Percentiles rank a stretch among this genome's conserved stretches.
phyloP scores from a whole-genome alignment of 2,888 invertebrate genomes.

The Nipponacmea schrenckii region DNA sequence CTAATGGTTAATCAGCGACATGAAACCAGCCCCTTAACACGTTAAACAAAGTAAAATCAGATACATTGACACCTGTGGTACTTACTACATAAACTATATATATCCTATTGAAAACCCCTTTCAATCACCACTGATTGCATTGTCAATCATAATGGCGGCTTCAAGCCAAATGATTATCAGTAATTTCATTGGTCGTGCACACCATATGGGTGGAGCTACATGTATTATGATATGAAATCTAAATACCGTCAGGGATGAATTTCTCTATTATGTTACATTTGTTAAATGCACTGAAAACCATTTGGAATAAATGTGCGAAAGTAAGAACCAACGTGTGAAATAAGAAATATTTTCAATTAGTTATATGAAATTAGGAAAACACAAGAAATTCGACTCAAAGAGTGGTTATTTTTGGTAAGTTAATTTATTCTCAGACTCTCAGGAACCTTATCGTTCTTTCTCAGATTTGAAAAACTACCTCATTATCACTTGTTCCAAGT shows the following conservation, averaged over 20 bases:
- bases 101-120: neutral
- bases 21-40: neutral
- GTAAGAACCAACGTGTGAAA: neutral
- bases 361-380: no score
- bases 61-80: neutral
- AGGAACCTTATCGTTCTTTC: no score
- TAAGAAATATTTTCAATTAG: neutral
- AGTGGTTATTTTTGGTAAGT: no score
- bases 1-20: neutral
- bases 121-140: neutral
- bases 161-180: neutral
- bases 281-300: neutral
- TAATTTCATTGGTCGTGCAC: neutral
- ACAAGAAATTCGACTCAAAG: no score
- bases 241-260: neutral
- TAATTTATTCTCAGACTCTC: no score
- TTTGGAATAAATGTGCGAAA: neutral
- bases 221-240: slow-evolving; percentile 9
- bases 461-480: no score
- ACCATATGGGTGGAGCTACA: neutral
- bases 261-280: neutral
- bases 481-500: no score
- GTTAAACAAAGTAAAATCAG: neutral
- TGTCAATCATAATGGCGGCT: neutral
- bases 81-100: neutral